phyloP scores from a whole-genome alignment of 1,140 invertebrate species.

The Stenopsyche tienmushanensis region DNA sequence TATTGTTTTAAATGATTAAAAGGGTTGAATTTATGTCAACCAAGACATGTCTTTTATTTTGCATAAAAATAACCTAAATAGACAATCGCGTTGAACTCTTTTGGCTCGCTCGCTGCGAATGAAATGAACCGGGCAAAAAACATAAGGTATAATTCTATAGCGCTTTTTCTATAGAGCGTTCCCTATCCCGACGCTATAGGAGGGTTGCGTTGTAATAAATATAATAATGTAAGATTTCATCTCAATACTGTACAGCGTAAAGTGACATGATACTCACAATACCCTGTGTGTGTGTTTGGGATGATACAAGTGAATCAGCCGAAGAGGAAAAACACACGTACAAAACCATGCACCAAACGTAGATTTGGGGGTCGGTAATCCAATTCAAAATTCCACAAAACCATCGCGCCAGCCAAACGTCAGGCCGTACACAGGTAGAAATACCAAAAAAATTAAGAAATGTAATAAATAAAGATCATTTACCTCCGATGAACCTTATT shows the following conservation, averaged over 20 bases:
- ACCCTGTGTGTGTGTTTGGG: conserved; percentile 34
- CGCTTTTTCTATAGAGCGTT: too few species aligned
- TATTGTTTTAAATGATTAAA: too few species aligned
- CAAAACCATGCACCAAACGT: conserved; percentile 42
- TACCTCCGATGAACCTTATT: too few species aligned
- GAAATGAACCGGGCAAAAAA: too few species aligned
- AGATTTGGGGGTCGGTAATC: conserved; percentile 23
- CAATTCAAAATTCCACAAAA: conserved; percentile 34
- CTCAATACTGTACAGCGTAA: conserved; percentile 31
- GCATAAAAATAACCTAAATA: too few species aligned
- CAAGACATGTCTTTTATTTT: too few species aligned
- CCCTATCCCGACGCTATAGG: too few species aligned
- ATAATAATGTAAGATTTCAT: conserved; percentile 1
- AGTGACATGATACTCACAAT: conserved; percentile 41
- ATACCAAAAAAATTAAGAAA: conserved; percentile 41
- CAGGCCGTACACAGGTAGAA: conserved; percentile 32
- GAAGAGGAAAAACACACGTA: conserved; percentile 41
- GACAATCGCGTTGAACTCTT: too few species aligned
- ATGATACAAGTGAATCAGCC: conserved; percentile 36
- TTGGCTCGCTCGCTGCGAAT: too few species aligned
- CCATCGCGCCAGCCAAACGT: conserved; percentile 24
- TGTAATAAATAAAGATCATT: conserved; percentile 31
- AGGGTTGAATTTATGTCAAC: too few species aligned
- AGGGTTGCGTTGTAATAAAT: too few species aligned
- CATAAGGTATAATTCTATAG: too few species aligned